A percentile compares a stretch with the other conserved stretches of the same genome.
These are phyloP conservation scores for Gallinago stenura DNA, from an alignment of 2,797 vertebrate genomes.

Conservation along the genomic window DNA sequence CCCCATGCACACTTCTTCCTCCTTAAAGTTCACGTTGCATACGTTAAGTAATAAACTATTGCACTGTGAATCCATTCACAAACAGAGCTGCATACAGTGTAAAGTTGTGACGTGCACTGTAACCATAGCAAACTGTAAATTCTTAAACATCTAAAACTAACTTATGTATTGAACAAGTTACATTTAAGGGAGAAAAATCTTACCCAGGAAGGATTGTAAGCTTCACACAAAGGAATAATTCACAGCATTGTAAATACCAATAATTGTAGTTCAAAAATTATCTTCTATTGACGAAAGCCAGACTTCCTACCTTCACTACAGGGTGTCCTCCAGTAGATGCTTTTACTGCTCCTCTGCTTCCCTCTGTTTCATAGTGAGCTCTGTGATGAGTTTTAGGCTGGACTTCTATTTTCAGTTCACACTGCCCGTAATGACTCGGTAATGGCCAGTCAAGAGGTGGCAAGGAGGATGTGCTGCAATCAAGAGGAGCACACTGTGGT, in stretches of 20 bases:
- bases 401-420: constrained; percentile 97
- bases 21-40: background rate
- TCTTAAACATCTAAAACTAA: background rate
- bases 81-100: background rate
- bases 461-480: constrained; percentile 93
- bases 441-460: constrained; percentile 97
- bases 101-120: background rate
- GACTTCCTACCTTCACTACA: constrained; percentile 91
- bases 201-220: background rate
- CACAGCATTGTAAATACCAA: background rate
- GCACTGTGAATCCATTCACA: background rate
- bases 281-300: background rate
- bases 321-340: constrained; percentile 95
- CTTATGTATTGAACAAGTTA: background rate
- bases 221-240: background rate
- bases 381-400: constrained; percentile 98
- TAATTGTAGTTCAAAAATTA: background rate
- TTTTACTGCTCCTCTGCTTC: constrained; percentile 97
- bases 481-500: constrained; percentile 36
- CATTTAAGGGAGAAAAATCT: background rate
- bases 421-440: constrained; percentile 93
- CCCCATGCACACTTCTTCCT: background rate
- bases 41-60: background rate
- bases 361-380: constrained; percentile 99
- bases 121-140: background rate